Conservation (phyloP, 1,140 invertebrate species). For the Sinonovacula constricta region DNA sequence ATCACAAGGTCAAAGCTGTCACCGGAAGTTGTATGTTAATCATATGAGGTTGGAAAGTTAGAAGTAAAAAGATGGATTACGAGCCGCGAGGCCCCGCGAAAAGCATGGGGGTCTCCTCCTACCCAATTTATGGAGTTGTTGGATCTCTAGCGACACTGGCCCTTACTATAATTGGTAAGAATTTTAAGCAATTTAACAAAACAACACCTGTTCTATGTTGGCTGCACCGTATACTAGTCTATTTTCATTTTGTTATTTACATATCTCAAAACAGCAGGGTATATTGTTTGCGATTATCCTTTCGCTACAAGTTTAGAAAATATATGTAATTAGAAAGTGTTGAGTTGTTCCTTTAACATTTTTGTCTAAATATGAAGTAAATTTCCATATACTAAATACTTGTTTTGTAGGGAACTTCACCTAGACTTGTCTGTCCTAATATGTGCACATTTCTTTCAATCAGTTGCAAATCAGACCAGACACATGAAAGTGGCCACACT, state of each 20-base stretch:
- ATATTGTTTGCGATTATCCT: not conserved
- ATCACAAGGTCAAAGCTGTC: no score
- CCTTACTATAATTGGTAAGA: slow-evolving; percentile 55
- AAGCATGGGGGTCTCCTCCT: slow-evolving; percentile 55
- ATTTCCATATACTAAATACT: no score
- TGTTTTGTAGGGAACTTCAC: no score
- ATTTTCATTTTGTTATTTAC: not conserved
- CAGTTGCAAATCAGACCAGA: no score
- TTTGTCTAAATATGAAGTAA: not conserved
- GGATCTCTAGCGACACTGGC: slow-evolving; percentile 38
- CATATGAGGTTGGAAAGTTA: not conserved
- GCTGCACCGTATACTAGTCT: not conserved
- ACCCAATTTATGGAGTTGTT: slow-evolving; percentile 53
- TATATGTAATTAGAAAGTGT: not conserved
- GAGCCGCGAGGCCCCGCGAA: slow-evolving; percentile 31
- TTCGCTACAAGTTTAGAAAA: not conserved
- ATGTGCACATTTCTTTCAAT: no score
- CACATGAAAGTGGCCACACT: no score
- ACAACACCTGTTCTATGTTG: not conserved
- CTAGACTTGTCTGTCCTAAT: no score
- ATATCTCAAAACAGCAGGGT: not conserved
- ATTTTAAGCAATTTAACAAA: not conserved
- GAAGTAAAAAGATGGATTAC: slow-evolving; percentile 41
- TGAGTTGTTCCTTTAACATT: not conserved
- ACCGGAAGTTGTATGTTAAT: not conserved